These are phyloP conservation scores for Elaphurus davidianus DNA, from an alignment of 2,113 vertebrate species.

Conservation along the genomic window DNA sequence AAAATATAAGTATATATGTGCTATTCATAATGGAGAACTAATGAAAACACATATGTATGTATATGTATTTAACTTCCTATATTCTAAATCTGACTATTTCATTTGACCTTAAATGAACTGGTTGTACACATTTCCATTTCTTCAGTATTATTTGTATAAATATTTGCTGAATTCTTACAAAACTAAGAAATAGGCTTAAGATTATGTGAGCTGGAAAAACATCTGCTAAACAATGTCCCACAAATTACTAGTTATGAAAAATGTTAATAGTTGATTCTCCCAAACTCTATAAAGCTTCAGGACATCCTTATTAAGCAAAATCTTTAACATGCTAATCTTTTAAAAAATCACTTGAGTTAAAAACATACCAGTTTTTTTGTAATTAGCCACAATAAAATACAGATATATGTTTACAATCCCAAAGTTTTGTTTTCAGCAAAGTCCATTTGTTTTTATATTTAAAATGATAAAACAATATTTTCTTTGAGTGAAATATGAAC, in stretches of 20 bases:
- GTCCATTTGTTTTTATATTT: neutral
- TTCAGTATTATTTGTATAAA: neutral
- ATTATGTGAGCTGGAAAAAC: neutral
- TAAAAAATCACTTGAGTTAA: neutral
- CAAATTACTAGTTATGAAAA: neutral
- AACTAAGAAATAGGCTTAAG: neutral
- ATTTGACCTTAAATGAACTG: neutral
- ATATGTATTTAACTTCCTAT: neutral
- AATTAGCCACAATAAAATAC: neutral
- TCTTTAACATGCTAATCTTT: neutral
- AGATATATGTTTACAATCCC: neutral
- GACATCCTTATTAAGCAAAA: neutral
- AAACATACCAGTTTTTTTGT: neutral
- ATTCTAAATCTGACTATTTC: neutral
- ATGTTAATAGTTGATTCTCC: neutral
- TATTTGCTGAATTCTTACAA: neutral
- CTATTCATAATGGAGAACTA: neutral
- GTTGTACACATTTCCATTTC: neutral
- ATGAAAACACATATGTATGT: neutral
- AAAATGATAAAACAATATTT: neutral
- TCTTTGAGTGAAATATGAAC: neutral
- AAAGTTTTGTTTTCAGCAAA: neutral
- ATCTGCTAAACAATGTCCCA: neutral
- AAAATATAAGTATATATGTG: neutral
- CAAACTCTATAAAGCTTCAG: neutral